Percentiles rank a stretch among this genome's conserved stretches.
These are phyloP conservation scores for Narcine bancroftii DNA, from an alignment of 2,113 vertebrate species.

Conservation along the genomic window DNA sequence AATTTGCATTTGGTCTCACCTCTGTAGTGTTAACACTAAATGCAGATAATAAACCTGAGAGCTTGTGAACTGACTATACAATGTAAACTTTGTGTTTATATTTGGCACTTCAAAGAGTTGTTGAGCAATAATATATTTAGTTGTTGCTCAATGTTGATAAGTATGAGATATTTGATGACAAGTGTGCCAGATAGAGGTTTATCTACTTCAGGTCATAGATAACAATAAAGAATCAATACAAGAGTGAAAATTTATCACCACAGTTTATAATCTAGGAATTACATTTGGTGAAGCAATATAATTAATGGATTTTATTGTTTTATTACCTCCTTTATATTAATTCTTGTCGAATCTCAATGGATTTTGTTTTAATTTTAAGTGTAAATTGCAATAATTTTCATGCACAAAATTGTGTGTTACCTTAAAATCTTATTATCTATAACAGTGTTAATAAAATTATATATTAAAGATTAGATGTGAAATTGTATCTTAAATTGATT, in stretches of 20 bases:
- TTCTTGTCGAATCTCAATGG: not conserved
- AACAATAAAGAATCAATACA: not conserved
- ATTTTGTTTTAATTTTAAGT: conserved; percentile 3
- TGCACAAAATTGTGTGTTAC: not conserved
- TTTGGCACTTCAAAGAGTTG: not conserved
- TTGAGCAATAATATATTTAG: not conserved
- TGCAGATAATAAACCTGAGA: not conserved
- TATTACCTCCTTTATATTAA: not conserved
- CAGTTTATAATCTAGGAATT: conserved; percentile 26
- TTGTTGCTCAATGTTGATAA: not conserved
- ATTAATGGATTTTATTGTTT: conserved; percentile 7
- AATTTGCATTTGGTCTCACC: too few relatives aligned
- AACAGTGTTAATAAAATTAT: conserved; percentile 28
- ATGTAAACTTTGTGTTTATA: not conserved
- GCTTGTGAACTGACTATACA: not conserved
- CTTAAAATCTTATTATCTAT: conserved; percentile 13
- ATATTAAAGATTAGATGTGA: conserved; percentile 28
- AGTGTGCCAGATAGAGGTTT: not conserved
- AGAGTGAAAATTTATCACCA: not conserved
- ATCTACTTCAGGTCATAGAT: not conserved
- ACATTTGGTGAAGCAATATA: not conserved
- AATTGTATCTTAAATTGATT: not conserved
- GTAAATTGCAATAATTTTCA: conserved; percentile 24
- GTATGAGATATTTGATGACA: not conserved
- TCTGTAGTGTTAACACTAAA: too few relatives aligned